A percentile compares a stretch with the other conserved stretches of the same genome.
These are phyloP conservation scores for Aphelenchoides fujianensis DNA, from an alignment of 1,140 invertebrate genomes.

Conservation along the genomic window DNA sequence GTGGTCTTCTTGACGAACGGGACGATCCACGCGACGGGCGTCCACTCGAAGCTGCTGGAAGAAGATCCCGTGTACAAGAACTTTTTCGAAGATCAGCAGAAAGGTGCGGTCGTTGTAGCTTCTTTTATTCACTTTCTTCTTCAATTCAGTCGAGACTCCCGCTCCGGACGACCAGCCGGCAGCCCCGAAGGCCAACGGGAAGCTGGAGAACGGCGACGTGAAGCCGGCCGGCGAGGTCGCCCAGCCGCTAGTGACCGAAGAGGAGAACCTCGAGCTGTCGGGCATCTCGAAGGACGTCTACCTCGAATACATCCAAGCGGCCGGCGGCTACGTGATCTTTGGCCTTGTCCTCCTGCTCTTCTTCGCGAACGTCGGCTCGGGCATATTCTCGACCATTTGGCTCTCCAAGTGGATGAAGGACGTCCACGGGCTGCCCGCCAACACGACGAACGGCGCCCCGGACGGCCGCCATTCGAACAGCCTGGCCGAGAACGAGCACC, in stretches of 20 bases:
- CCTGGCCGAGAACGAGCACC: conserved; percentile 41
- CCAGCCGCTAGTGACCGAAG: conserved; percentile 28
- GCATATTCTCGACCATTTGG: conserved; percentile 71
- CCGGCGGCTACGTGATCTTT: conserved; percentile 68
- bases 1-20: conserved; percentile 66
- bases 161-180: conserved; percentile 33
- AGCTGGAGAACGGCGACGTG: conserved; percentile 18
- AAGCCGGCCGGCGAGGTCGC: not conserved
- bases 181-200: conserved; percentile 7
- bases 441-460: not conserved
- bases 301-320: conserved; percentile 67
- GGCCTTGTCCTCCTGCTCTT: conserved; percentile 67
- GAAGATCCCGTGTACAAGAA: conserved; percentile 64
- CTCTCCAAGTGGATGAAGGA: conserved; percentile 70
- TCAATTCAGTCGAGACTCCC: conserved; percentile 34
- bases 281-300: conserved; percentile 39
- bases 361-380: conserved; percentile 67
- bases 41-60: conserved; percentile 63
- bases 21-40: conserved; percentile 64
- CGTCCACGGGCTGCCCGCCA: conserved; percentile 61
- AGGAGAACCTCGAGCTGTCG: conserved; percentile 50
- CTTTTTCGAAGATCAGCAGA: conserved; percentile 63
- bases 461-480: conserved; percentile 15
- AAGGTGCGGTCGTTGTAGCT: not conserved
- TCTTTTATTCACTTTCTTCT: not conserved